Evolutionary conservation across 2,797 vertebrate species (phyloP).

Genomic region (Enteromius treurensis): DNA sequence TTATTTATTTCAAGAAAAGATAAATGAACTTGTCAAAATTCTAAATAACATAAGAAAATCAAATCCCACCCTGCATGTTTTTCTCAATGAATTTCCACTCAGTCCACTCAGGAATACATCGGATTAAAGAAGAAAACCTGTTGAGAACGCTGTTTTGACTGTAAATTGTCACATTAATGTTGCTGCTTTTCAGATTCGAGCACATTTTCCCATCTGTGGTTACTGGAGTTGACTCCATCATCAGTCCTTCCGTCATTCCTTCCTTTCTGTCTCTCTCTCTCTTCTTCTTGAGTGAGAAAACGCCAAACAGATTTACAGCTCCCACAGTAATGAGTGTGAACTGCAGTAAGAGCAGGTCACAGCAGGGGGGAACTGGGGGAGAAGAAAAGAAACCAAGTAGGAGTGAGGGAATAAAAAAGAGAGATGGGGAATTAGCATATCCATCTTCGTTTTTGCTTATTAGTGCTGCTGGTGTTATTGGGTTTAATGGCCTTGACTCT

Average conservation of each 20-base stretch:
- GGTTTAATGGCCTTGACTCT: slow-evolving; percentile 24
- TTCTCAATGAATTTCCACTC: not conserved
- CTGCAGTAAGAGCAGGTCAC: slow-evolving; percentile 30
- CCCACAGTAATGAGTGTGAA: slow-evolving; percentile 48
- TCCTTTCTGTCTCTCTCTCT: slow-evolving; percentile 18
- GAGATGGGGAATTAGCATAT: slow-evolving; percentile 36
- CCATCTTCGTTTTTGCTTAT: slow-evolving; percentile 37
- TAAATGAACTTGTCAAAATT: not conserved
- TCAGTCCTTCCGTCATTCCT: slow-evolving; percentile 31
- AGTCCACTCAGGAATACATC: not conserved
- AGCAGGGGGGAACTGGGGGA: slow-evolving; percentile 28
- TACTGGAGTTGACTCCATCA: slow-evolving; percentile 39
- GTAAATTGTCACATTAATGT: slow-evolving; percentile 23
- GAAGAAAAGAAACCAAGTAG: slow-evolving; percentile 29
- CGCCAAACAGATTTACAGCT: slow-evolving; percentile 36
- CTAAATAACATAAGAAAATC: not conserved
- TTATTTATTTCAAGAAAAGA: not conserved
- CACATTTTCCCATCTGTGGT: slow-evolving; percentile 30
- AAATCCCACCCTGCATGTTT: not conserved
- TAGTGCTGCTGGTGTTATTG: slow-evolving; percentile 22
- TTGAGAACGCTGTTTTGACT: not conserved
- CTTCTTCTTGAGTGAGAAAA: slow-evolving; percentile 31
- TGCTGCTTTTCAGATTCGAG: not conserved
- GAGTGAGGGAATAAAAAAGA: slow-evolving; percentile 24
- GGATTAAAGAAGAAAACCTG: not conserved